phyloP scores from a whole-genome alignment of 1,140 invertebrate genomes.

The Macrostomum lignano region DNA sequence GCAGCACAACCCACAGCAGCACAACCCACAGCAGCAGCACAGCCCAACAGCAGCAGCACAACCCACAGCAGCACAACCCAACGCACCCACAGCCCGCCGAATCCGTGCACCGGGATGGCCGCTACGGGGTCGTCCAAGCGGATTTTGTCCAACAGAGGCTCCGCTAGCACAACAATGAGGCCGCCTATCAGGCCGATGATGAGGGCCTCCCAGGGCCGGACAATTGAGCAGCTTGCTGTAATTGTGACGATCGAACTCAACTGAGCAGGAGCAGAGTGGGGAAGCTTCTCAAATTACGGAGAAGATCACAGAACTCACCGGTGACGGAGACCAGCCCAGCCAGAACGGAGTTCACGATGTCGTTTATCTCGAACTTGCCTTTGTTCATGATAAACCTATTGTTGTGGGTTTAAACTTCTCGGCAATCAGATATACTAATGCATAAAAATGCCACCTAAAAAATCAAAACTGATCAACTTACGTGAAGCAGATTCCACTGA shows the following conservation, averaged over 20 bases:
- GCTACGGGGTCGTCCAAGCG: conserved; percentile 65
- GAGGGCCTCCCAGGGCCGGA: conserved; percentile 51
- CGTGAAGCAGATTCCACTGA: conserved; percentile 40
- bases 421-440: no score
- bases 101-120: conserved; percentile 53
- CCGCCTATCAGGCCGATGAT: conserved; percentile 50
- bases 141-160: conserved; percentile 43
- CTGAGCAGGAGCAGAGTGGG: no score
- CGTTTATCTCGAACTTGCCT: conserved; percentile 45
- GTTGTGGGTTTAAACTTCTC: no score
- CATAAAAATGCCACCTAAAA: conserved; percentile 17
- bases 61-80: no score
- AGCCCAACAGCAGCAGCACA: no score
- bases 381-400: conserved; percentile 35
- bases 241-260: conserved; percentile 1
- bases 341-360: conserved; percentile 58
- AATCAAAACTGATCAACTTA: conserved; percentile 12
- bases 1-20: no score
- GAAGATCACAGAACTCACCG: conserved; percentile 29
- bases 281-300: neutral
- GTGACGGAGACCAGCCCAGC: conserved; percentile 59
- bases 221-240: conserved; percentile 54
- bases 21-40: no score
- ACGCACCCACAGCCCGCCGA: conserved; percentile 18
- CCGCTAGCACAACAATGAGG: conserved; percentile 37